Evolutionary conservation across 2,113 vertebrate species (phyloP), one percentile per base, ranked within the genome.

Genomic region (Hipposideros armiger): DNA sequence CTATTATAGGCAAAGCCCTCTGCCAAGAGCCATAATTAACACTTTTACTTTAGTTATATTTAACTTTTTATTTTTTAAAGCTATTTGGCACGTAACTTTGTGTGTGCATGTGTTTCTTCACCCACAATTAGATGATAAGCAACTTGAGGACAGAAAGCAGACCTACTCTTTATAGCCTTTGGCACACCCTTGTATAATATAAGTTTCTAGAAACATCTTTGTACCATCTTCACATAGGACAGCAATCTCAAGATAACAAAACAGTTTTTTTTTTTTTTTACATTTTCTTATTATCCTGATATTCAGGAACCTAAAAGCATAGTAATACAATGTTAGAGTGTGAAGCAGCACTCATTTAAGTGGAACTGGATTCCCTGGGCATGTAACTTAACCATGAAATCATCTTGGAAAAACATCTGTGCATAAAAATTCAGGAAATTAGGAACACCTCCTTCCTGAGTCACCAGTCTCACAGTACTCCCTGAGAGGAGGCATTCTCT

Each of bases 361-460:
- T 66, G 89, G 73, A 78, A 74, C 50, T 83, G 26, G 52, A 54
- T 58, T 24, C 78, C 40, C 22, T 80, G 56, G 77, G 11, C 40
- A 77, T n/a, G 67, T 17, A 94, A 86, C 45, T 86, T 58, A 87
- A 87, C 52, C 60, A 80, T 52, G n/a, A 89, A 87, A 91, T 52
- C 89, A 70, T 76, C 74, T 86, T 87, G 40, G 86, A 91, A 22
- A 87, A 73, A 76, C 58, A 70, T 45, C 80, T 60, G 45, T 50
- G n/a, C 82, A 81, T 42, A 60, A 56, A 73, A 78, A 40, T 70
- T 87, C 42, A 76, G 69, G 36, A 90, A 89, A 54, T 47, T 50
- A 80, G 40, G 30, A 91, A 72, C 15, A 67, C 30, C 45, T 78
- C 13, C 66, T 62, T 93, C 70, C 45, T 56, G 67, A 58, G 69